Conservation (phyloP, 2,797 vertebrate species). For the Phalloptychus januarius region DNA sequence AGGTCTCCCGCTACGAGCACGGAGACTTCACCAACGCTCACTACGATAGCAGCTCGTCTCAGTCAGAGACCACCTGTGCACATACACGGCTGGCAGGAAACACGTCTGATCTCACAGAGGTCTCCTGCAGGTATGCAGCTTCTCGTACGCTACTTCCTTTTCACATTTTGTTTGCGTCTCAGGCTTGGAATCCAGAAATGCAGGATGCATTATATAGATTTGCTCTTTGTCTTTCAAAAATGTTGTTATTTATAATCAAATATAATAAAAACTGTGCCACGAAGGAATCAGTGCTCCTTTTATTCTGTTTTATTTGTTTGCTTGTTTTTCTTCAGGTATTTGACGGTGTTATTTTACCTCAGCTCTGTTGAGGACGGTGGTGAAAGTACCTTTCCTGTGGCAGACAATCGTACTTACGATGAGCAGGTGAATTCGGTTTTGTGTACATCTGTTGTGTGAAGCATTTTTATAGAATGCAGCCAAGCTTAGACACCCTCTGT, state of each 20-base stretch:
- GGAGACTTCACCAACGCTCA: conserved; percentile 93
- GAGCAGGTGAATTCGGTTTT: conserved; percentile 83
- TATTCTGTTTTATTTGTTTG: conserved; percentile 3
- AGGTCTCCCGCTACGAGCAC: conserved; percentile 90
- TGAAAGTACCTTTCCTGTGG: conserved; percentile 93
- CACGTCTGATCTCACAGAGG: conserved; percentile 75
- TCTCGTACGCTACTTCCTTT: not conserved
- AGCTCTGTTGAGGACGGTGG: conserved; percentile 92
- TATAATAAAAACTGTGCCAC: not conserved
- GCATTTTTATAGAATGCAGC: conserved; percentile 1
- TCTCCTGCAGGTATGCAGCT: conserved; percentile 73
- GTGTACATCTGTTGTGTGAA: not conserved
- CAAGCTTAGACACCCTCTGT: conserved; percentile 14
- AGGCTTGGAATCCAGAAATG: not conserved
- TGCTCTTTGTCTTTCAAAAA: not conserved
- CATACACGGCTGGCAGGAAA: conserved; percentile 92
- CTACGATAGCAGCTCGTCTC: conserved; percentile 90
- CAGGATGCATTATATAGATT: not conserved
- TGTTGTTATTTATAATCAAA: not conserved
- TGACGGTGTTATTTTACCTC: conserved; percentile 92
- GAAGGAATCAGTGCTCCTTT: not conserved
- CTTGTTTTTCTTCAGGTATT: conserved; percentile 82
- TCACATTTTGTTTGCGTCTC: not conserved
- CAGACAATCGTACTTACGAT: conserved; percentile 95
- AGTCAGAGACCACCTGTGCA: conserved; percentile 87